These are phyloP conservation scores for Rhamphomyia laevipes DNA, from an alignment of 2,888 invertebrate species.

Conservation along the genomic window DNA sequence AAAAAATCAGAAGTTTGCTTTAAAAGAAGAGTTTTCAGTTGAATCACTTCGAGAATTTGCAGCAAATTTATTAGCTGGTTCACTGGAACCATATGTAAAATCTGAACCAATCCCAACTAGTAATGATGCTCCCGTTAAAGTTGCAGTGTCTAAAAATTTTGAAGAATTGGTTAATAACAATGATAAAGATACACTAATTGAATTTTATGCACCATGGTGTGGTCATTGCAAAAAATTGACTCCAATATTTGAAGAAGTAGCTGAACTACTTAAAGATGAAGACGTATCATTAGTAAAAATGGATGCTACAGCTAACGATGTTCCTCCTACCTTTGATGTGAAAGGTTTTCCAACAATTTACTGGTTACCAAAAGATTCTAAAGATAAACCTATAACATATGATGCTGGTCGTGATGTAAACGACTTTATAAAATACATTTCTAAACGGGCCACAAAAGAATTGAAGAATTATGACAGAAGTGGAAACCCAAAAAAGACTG, in stretches of 20 bases:
- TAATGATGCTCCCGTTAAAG: constrained; percentile 71
- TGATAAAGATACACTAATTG: constrained; percentile 84
- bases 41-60: constrained; percentile 78
- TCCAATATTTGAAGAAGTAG: constrained; percentile 90
- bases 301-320: constrained; percentile 98
- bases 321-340: constrained; percentile 80
- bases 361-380: constrained; percentile 81
- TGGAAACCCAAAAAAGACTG: constrained; percentile 48
- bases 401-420: constrained; percentile 88
- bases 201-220: constrained; percentile 99
- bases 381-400: constrained; percentile 69
- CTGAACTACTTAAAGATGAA: constrained; percentile 75
- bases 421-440: constrained; percentile 90
- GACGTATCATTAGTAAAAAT: constrained; percentile 89
- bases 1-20: constrained; percentile 78
- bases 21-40: constrained; percentile 81
- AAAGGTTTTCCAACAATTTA: constrained; percentile 95
- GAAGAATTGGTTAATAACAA: constrained; percentile 85
- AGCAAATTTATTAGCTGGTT: constrained; percentile 66
- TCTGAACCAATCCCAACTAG: constrained; percentile 85
- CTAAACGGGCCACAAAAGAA: constrained; percentile 79
- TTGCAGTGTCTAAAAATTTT: constrained; percentile 95
- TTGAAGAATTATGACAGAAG: constrained; percentile 78
- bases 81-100: constrained; percentile 84
- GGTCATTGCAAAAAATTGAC: constrained; percentile 96